Evolutionary conservation across 2,888 invertebrate species (phyloP), one percentile per base, ranked within the genome.

Genomic region (Scaptomyza cyrtandrae): DNA sequence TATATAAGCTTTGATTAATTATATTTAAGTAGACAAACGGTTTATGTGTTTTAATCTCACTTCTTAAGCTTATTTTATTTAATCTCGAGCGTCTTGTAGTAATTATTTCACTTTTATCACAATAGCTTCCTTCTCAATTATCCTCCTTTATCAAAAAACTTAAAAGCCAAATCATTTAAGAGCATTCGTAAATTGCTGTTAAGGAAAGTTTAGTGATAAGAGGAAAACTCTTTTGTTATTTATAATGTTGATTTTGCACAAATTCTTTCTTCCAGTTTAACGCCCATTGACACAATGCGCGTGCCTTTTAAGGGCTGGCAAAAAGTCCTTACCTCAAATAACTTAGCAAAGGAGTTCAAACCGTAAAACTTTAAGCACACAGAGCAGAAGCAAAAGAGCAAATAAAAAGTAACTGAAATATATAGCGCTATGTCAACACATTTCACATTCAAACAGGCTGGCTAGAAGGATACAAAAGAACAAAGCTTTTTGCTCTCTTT

Each of bases 391-490:
- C 39, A 41, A 14, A 52, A 55, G 71, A 53, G 48, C 82, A 77
- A 80, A 73, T 68, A 69, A 61, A 67, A 83, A 75, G 82, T 78
- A 78, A 78, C 83, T 82, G 75, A 67, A 86, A 82, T 82, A 78
- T 86, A 71, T 86, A 73, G 83, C 76, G 76, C 86, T 71, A 80
- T 86, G 82, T 83, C 82, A 83, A 86, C 84, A 83, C 69, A 83
- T 73, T 73, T 73, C 71, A 62, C 62, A 59, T 75, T 71, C 71
- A 66, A 63, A 50, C 49, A 33, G 61, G 41, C 65, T 49, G 71
- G 9, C 11, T 13, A 13, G 29, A 54, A 55, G 68, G 46, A 54
- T 57, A 54, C 61, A 73, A 55, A 58, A 58, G 71, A 59, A 63
- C 61, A 60, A 43, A 60, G 49, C 63, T 66, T 54, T 72, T 49